Base-by-base conservation (phyloP, 2,113 vertebrate genomes). In the Acinonyx jubatus region DNA sequence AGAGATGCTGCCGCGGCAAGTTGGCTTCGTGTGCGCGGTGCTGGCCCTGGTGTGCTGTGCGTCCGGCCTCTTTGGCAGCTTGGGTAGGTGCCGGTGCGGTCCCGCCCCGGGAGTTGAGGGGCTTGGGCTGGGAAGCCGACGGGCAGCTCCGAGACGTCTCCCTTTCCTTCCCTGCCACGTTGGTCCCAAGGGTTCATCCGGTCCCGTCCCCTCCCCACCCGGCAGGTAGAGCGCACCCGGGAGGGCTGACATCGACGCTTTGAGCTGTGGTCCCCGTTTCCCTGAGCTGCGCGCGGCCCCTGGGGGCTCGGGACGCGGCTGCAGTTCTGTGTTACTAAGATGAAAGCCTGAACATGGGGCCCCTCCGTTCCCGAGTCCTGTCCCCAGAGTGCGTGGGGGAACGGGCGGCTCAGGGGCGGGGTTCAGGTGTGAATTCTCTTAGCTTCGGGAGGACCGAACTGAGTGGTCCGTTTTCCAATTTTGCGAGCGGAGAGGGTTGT, bases 1-100 rank as follows among this genome's bases (percentile, higher is more conserved):
- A 96, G 99, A 99, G 99, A 99, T 99, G 99, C 98, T 99, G 93
- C 98, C 99, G 87, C 99, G 99, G 80, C 99, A 99, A 98, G 99
- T 99, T 98, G 99, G 99, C 98, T 99, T 99, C 96, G 98, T 99
- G 98, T 99, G 99, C 99, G 99, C 99, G 93, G 98, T 99, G 98
- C 99, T 99, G 97, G 98, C 99, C 98, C 98, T 99, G 98, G 99
- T 98, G 86, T 99, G 99, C 99, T 99, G 99, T 98, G 99, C 99
- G 99, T 99, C 99, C 91, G 98, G 98, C 97, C 97, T 99, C 95
- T 97, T 99, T 27, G 99, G 99, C 97, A 99, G 99, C 98, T 98
- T 98, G 99, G 99, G 99, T 99, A 99, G 99, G 99, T 99, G 93
- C 52, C 7, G 4, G 86, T 23, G 74, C 33, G 19, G 52, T 33